phyloP scores from a whole-genome alignment of 2,888 invertebrate species.

The Dasypolia templi region DNA sequence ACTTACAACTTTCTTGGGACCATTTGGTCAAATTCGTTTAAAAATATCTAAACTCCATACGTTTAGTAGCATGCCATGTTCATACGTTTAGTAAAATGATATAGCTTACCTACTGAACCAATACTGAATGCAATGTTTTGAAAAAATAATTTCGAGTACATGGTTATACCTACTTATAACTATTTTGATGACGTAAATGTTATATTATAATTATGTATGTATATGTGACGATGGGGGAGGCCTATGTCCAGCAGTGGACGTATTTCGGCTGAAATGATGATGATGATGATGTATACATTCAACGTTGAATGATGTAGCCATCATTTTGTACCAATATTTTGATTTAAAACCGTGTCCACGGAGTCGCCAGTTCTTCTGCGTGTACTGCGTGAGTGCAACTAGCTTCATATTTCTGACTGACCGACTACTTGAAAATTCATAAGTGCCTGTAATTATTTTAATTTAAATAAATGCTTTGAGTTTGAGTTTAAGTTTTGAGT shows the following conservation, averaged over 20 bases:
- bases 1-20: background rate
- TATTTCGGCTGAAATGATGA: too few relatives aligned
- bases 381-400: too few relatives aligned
- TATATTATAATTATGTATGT: too few relatives aligned
- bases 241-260: too few relatives aligned
- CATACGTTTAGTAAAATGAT: background rate
- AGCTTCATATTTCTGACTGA: background rate
- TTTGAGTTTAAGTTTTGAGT: background rate
- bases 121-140: background rate
- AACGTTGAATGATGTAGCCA: too few relatives aligned
- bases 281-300: too few relatives aligned
- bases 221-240: too few relatives aligned
- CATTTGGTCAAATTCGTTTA: too few relatives aligned
- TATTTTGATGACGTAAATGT: conserved; percentile 14
- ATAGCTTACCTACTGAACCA: background rate
- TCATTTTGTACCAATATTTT: background rate
- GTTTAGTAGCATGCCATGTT: background rate
- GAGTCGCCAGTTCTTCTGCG: background rate
- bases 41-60: background rate
- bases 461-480: background rate
- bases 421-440: background rate
- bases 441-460: background rate
- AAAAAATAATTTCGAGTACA: background rate
- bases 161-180: background rate
- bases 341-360: background rate